Evolutionary conservation across 2,888 invertebrate species (phyloP).

Genomic region (Netelia melanura): DNA sequence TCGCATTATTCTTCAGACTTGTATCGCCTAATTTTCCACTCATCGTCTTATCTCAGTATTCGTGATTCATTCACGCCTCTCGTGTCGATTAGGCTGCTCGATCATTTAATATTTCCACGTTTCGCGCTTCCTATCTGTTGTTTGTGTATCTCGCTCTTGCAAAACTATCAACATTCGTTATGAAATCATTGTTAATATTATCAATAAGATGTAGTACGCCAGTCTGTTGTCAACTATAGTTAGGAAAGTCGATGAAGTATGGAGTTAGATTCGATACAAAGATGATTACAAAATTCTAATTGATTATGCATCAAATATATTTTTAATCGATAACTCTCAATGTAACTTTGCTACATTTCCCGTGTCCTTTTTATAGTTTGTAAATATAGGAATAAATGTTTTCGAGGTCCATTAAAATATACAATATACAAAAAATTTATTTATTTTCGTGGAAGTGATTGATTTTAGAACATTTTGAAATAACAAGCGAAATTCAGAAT

Average conservation of each 20-base stretch:
- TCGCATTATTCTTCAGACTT: slow-evolving; percentile 11
- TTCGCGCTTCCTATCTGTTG: neutral
- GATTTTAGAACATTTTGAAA: too few relatives aligned
- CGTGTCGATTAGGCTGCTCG: neutral
- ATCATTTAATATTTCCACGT: neutral
- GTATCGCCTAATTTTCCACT: slow-evolving; percentile 26
- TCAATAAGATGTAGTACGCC: neutral
- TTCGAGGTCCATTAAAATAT: neutral
- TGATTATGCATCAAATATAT: neutral
- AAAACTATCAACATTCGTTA: neutral
- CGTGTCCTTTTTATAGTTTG: neutral
- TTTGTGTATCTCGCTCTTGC: neutral
- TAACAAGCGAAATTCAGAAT: too few relatives aligned
- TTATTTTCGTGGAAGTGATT: slow-evolving; percentile 10
- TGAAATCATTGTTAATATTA: neutral
- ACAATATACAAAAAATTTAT: neutral
- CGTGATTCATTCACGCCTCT: neutral
- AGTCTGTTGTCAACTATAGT: slow-evolving; percentile 8
- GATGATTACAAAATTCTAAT: neutral
- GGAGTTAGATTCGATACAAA: neutral
- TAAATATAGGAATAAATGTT: neutral
- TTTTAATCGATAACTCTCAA: neutral
- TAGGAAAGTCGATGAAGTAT: neutral
- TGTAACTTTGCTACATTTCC: neutral
- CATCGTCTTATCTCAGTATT: slow-evolving; percentile 22